A percentile compares a stretch with the other conserved stretches of the same genome.
Evolutionary conservation across 2,797 vertebrate genomes (phyloP).

Genomic region (Philypnodon macrostomus): DNA sequence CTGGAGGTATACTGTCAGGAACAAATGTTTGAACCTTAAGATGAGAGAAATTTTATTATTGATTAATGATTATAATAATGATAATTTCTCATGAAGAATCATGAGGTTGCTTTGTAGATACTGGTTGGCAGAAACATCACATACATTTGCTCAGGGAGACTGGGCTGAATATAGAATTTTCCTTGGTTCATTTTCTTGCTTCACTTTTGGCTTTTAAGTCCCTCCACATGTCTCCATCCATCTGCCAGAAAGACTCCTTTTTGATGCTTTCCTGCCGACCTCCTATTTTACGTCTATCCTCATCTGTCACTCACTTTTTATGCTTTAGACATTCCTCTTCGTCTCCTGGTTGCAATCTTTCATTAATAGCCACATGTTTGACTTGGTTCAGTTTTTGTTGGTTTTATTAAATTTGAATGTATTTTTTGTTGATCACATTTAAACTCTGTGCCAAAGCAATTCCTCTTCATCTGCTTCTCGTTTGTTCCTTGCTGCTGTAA

Average conservation of each 20-base stretch:
- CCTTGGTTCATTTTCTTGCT: constrained; percentile 19
- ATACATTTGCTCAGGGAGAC: background rate
- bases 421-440: constrained; percentile 26
- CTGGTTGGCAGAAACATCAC: constrained; percentile 1
- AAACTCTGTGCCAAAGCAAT: constrained; percentile 21
- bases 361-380: constrained; percentile 5
- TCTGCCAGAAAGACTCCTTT: constrained; percentile 15
- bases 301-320: constrained; percentile 24
- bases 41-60: too few relatives aligned
- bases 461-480: constrained; percentile 20
- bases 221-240: constrained; percentile 8
- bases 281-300: constrained; percentile 23
- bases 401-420: constrained; percentile 3
- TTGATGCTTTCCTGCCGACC: constrained; percentile 28
- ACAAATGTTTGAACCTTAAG: too few relatives aligned
- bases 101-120: too few relatives aligned
- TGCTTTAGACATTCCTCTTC: background rate
- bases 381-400: background rate
- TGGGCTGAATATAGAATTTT: constrained; percentile 7
- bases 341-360: constrained; percentile 12
- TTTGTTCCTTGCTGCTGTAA: background rate
- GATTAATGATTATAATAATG: too few relatives aligned
- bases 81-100: too few relatives aligned
- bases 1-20: too few relatives aligned
- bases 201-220: constrained; percentile 24